Evolutionary conservation across 2,888 invertebrate genomes (phyloP), one percentile per base, ranked within the genome.

Genomic region (Eulithis testata): DNA sequence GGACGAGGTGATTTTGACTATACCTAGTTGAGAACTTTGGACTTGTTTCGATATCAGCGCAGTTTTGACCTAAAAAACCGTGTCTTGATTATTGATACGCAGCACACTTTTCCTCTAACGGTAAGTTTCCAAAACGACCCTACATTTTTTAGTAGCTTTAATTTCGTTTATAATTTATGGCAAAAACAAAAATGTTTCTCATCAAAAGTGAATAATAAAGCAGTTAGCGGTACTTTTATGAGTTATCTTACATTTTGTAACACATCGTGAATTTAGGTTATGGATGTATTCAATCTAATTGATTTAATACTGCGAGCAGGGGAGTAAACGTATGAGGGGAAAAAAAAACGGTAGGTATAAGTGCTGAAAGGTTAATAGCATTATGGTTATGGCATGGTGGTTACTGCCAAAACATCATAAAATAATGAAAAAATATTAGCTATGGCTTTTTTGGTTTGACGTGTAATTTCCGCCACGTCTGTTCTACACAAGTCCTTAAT

Each of bases 1-100:
- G 80, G 79, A 82, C 84, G 75, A 78, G 73, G 63, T 65, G 62
- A 12, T 52, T 80, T 83, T 81, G 79, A 79, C 75, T 80, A 31
- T 80, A 86, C 79, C 21, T 1, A 21, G 21, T 74, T 66, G 71
- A 76, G 76, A 83, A 84, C 80, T 81, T 79, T 78, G 76, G 83
- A 89, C 88, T 85, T 72, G 83, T 88, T 87, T 88, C 88, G 85
- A 88, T 92, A 93, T 92, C 92, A 84, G 85, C 89, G 70, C 89
- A 85, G 90, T 92, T 93, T 92, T 90, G 76, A 74, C 67, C 76
- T 74, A 11, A 80, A 80, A 90, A 92, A 93, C 88, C 90, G 91
- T 84, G 89, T 81, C 80, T 89, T 73, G 92, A 91, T 76, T 92
- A 90, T 93, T 92, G 89, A 84, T 78, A 76, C 80, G 82, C 67